phyloP scores from a whole-genome alignment of 2,888 invertebrate species.

The Escarpia spicata region DNA sequence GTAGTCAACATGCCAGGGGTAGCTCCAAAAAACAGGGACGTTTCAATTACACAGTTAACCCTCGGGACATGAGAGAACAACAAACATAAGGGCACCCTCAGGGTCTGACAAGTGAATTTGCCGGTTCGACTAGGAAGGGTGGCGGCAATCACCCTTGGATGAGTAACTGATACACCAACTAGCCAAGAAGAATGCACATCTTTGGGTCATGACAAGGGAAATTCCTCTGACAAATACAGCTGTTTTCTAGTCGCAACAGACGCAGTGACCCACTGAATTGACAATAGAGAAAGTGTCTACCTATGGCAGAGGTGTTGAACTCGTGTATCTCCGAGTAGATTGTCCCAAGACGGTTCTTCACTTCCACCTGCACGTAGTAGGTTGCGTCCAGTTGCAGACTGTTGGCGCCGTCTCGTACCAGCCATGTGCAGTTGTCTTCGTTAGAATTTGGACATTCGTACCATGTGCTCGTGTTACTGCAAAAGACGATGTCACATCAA shows the following conservation, averaged over 20 bases:
- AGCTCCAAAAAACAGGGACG: not conserved
- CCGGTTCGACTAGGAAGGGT: not conserved
- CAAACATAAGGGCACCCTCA: not conserved
- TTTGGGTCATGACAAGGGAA: not conserved
- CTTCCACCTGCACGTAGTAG: slow-evolving; percentile 17
- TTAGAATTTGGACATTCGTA: not conserved
- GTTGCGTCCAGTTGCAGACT: not conserved
- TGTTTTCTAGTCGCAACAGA: not conserved
- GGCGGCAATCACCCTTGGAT: not conserved
- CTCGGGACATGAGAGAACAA: not conserved
- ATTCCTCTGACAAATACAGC: not conserved
- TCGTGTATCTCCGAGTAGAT: not conserved
- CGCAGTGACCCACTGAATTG: not conserved
- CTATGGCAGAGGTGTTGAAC: not conserved
- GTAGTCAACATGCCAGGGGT: not conserved
- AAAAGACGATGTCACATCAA: not conserved
- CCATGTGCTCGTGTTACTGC: not conserved
- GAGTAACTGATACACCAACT: not conserved
- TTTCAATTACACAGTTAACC: not conserved
- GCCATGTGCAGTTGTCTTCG: slow-evolving; percentile 23
- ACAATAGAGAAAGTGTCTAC: not conserved
- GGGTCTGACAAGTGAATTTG: not conserved
- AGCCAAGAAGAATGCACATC: not conserved
- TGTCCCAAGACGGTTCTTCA: not conserved
- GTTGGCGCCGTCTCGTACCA: not conserved